Conservation (phyloP, 2,888 invertebrate genomes). For the Drosophila affinis region DNA sequence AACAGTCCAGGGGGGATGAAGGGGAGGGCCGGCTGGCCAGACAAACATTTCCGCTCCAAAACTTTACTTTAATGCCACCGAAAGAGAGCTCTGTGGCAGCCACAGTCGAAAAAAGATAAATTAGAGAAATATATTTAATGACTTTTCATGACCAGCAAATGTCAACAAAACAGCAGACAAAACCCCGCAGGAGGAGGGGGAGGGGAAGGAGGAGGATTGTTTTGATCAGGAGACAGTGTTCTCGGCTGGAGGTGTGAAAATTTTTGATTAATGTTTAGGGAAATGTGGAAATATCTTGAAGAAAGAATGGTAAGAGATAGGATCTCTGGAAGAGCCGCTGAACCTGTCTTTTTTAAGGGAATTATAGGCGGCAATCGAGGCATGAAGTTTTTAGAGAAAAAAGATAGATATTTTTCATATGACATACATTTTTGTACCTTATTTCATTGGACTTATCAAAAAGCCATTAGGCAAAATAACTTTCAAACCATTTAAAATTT, state of each 20-base stretch:
- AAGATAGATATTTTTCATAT: background rate
- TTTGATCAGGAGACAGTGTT: slow-evolving; percentile 28
- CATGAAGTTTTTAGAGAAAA: background rate
- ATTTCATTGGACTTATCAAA: slow-evolving; percentile 20
- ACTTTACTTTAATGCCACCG: slow-evolving; percentile 60
- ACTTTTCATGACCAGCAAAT: slow-evolving; percentile 78
- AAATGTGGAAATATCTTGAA: slow-evolving; percentile 46
- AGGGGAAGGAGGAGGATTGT: slow-evolving; percentile 33
- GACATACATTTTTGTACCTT: background rate
- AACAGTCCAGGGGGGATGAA: background rate
- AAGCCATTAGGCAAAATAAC: slow-evolving; percentile 15
- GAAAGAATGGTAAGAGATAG: slow-evolving; percentile 2
- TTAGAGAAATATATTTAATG: slow-evolving; percentile 74
- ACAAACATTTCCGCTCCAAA: slow-evolving; percentile 46
- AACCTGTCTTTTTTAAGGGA: background rate
- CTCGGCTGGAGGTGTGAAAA: slow-evolving; percentile 67
- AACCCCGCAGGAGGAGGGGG: slow-evolving; percentile 18
- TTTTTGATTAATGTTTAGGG: slow-evolving; percentile 75
- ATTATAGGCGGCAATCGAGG: background rate
- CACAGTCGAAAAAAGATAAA: slow-evolving; percentile 66
- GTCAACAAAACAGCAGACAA: slow-evolving; percentile 67
- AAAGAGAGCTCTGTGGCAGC: slow-evolving; percentile 39
- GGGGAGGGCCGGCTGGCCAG: slow-evolving; percentile 7
- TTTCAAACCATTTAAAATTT: slow-evolving; percentile 24
- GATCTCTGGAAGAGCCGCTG: background rate